These are phyloP conservation scores for Valencia hispanica DNA, from an alignment of 2,797 vertebrate genomes.

Conservation along the genomic window DNA sequence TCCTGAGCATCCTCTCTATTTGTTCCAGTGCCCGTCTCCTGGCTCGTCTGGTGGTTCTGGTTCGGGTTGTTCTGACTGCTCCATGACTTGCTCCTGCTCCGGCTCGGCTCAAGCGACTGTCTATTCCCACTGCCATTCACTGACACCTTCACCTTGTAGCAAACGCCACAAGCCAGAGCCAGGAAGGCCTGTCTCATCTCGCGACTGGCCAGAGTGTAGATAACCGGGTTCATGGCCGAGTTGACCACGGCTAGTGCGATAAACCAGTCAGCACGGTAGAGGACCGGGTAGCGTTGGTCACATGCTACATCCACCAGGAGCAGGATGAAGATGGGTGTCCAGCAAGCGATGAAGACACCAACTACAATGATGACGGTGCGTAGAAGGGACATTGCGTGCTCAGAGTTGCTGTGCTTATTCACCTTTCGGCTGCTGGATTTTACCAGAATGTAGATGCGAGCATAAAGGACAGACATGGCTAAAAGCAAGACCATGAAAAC, in stretches of 20 bases:
- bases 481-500: constrained; percentile 89
- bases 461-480: constrained; percentile 90
- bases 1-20: constrained; percentile 21
- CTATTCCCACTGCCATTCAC: constrained; percentile 63
- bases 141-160: constrained; percentile 72
- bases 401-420: constrained; percentile 88
- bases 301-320: constrained; percentile 93
- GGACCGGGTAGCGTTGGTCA: constrained; percentile 78
- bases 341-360: constrained; percentile 93
- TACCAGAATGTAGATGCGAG: constrained; percentile 92
- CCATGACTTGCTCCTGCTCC: constrained; percentile 91
- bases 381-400: constrained; percentile 92
- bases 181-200: constrained; percentile 95
- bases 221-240: constrained; percentile 94
- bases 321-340: constrained; percentile 92
- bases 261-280: constrained; percentile 91
- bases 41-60: constrained; percentile 67
- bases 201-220: constrained; percentile 95
- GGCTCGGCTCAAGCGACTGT: constrained; percentile 81
- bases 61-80: constrained; percentile 88
- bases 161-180: constrained; percentile 86
- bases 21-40: constrained; percentile 35
- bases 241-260: constrained; percentile 91
- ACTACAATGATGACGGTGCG: constrained; percentile 94
- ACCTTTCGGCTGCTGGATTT: constrained; percentile 93